Percentiles rank a stretch among this genome's conserved stretches.
These are phyloP conservation scores for Tyto alba DNA, from an alignment of 2,113 vertebrate species.

Conservation along the genomic window DNA sequence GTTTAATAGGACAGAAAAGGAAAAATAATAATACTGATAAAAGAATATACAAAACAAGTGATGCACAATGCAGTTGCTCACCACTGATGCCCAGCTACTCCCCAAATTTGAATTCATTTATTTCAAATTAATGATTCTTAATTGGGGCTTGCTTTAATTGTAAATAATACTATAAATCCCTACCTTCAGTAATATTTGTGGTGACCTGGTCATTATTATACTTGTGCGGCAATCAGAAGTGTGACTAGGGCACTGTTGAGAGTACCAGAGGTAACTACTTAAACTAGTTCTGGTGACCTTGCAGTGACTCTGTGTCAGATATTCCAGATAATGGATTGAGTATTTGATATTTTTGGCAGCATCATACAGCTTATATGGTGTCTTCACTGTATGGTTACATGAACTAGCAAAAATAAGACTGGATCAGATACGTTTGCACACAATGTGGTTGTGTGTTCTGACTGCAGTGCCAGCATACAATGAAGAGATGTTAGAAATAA, in stretches of 20 bases:
- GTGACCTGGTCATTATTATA: not conserved
- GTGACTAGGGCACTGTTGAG: not conserved
- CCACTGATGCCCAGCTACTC: too few relatives aligned
- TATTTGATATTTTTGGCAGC: not conserved
- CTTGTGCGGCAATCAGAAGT: not conserved
- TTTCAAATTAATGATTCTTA: not conserved
- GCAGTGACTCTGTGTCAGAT: not conserved
- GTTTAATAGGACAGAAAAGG: too few relatives aligned
- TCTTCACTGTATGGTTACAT: not conserved
- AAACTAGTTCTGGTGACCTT: not conserved
- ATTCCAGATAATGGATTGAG: not conserved
- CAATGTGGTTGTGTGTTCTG: not conserved
- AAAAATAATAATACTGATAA: too few relatives aligned
- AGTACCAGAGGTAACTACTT: not conserved
- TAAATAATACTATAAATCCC: not conserved
- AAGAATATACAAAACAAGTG: too few relatives aligned
- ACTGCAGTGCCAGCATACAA: not conserved
- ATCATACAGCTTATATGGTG: not conserved
- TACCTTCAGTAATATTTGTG: not conserved
- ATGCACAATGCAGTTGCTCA: too few relatives aligned
- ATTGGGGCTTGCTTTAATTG: not conserved
- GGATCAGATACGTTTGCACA: not conserved
- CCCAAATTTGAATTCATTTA: too few relatives aligned
- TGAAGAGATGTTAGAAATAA: not conserved
- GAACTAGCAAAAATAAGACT: not conserved